phyloP scores from a whole-genome alignment of 2,113 vertebrate genomes.

The Amphilophus citrinellus region DNA sequence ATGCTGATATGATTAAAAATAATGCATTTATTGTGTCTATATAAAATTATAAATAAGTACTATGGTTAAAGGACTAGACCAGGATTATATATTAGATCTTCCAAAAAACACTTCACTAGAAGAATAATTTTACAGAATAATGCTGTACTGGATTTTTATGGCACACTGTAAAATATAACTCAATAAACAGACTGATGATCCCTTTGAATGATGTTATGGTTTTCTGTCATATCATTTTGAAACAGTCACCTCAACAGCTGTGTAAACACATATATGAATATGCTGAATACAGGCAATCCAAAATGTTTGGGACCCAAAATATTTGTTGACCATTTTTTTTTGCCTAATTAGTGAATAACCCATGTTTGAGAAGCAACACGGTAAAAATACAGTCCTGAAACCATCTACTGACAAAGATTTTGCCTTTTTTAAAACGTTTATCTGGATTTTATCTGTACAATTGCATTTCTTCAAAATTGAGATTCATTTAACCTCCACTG shows the following conservation, averaged over 20 bases:
- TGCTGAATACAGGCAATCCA: neutral
- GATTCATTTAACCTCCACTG: neutral
- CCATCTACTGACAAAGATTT: neutral
- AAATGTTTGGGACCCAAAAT: neutral
- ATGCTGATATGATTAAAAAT: too few species aligned
- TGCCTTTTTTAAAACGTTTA: neutral
- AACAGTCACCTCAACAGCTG: neutral
- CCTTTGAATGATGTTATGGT: neutral
- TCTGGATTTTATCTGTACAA: neutral
- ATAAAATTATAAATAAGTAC: neutral
- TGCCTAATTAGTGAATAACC: neutral
- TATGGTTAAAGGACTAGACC: neutral
- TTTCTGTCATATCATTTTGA: neutral
- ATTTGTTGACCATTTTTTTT: neutral
- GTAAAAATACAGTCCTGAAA: neutral
- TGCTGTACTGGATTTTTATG: neutral
- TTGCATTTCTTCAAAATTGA: neutral
- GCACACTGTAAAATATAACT: neutral
- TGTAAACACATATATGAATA: conserved; percentile 6
- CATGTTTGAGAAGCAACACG: neutral
- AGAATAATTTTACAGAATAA: neutral
- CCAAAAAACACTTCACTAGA: neutral
- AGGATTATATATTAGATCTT: neutral
- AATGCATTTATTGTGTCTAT: too few species aligned
- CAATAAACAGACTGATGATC: neutral